Evolutionary conservation across 2,797 vertebrate species (phyloP).

Genomic region (Synaphobranchus kaupii): DNA sequence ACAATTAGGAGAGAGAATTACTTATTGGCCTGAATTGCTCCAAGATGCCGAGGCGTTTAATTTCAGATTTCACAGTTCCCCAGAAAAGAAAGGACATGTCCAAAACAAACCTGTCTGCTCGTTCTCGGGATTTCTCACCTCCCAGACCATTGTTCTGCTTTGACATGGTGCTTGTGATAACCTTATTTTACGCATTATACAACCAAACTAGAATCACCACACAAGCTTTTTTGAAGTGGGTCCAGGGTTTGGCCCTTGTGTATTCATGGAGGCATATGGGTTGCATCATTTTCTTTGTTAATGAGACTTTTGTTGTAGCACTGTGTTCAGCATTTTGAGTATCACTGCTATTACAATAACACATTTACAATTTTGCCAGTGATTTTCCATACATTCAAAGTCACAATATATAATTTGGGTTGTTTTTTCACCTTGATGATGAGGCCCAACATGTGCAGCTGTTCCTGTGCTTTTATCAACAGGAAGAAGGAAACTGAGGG

Average conservation of each 20-base stretch:
- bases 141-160: not conserved
- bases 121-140: conserved; percentile 42
- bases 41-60: conserved; percentile 67
- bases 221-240: not conserved
- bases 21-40: conserved; percentile 65
- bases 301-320: not conserved
- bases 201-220: not conserved
- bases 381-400: not conserved
- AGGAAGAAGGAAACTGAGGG: not conserved
- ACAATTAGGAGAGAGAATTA: conserved; percentile 70
- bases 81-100: conserved; percentile 58
- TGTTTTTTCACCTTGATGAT: not conserved
- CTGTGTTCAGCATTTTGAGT: not conserved
- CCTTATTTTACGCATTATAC: not conserved
- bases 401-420: not conserved
- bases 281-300: conserved; percentile 1
- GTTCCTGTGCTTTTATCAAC: not conserved
- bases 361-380: not conserved
- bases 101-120: conserved; percentile 61
- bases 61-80: conserved; percentile 77
- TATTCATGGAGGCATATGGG: not conserved
- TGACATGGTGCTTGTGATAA: not conserved
- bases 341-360: not conserved
- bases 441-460: not conserved
- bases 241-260: not conserved